phyloP scores from a whole-genome alignment of 2,113 vertebrate genomes.

The Petrocephalus microphthalmus region DNA sequence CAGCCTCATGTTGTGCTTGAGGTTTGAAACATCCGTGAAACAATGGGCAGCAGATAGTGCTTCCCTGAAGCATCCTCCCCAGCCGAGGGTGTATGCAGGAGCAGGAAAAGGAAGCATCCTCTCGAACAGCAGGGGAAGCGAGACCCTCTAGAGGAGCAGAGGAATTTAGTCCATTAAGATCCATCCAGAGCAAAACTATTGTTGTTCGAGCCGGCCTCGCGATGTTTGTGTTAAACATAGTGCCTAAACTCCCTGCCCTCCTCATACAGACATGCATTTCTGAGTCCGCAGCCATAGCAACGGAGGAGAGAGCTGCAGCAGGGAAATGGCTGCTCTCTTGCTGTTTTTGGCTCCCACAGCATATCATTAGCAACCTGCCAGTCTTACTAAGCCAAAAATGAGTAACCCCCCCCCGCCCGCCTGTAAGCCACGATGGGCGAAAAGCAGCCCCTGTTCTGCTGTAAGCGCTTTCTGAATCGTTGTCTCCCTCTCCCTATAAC shows the following conservation, averaged over 20 bases:
- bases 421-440: conserved; percentile 37
- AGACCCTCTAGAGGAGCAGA: not conserved
- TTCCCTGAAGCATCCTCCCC: not conserved
- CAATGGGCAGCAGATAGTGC: not conserved
- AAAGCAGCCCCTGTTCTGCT: conserved; percentile 12
- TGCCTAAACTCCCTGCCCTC: not conserved
- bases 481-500: not conserved
- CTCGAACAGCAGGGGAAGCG: not conserved
- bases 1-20: not conserved
- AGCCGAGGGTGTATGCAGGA: not conserved
- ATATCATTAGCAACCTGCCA: conserved; percentile 21
- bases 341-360: not conserved
- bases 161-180: not conserved
- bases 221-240: not conserved
- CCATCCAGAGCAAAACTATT: not conserved
- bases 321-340: not conserved
- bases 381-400: conserved; percentile 49
- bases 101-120: not conserved
- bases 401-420: conserved; percentile 23
- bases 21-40: not conserved
- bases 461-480: not conserved
- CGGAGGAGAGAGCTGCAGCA: conserved; percentile 11
- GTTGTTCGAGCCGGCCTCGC: not conserved
- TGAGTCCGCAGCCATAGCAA: not conserved
- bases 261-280: not conserved